Base-by-base conservation (phyloP, 1,140 invertebrate genomes). In the Trachelipus rathkii region DNA sequence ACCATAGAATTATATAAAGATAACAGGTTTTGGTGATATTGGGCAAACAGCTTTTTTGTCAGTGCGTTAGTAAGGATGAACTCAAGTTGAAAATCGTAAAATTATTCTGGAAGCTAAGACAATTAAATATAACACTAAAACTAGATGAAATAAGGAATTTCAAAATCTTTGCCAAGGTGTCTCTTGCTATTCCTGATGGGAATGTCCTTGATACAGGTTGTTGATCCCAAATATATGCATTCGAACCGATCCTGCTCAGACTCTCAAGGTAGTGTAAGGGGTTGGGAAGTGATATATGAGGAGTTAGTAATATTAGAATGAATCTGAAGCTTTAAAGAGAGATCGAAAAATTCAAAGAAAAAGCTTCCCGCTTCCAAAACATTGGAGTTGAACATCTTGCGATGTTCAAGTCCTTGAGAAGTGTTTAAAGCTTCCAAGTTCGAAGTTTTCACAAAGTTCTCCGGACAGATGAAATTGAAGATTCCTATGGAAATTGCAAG, bases 1-100 rank as follows among this genome's bases (percentile, higher is more conserved):
- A 90, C 91, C 81, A 89, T 88, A 19, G 90, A 91, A 81, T 83
- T 91, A 7, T 91, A 90, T 90, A 88, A 89, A 76, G 91, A 90
- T 81, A 91, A 91, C 81, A 87, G 88, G 43, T 89, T 91, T 91
- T 33, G 90, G 91, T 66, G 89, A 90, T n/a, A 73, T 83, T 92
- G 4, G 87, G 87, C 75, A 86, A 87, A 72, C 84, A n/a, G n/a
- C n/a, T n/a, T n/a, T 87, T 15, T 70, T 50, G 53, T 68, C 69
- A 44, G 67, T 78, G 10, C 66, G 72, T 5, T 11, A 70, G 74
- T 15, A 24, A 24, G 75, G 83, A 84, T 71, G 83, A 84, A 83
- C 84, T 6, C 78, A 84, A 24, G 45, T 81, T 7, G 84, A 85
- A 66, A 81, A 3, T 1, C 68, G n/a, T 70, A 11, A 70, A 70